These are phyloP conservation scores for Ginglymostoma cirratum DNA, from an alignment of 2,113 vertebrate genomes.

Conservation along the genomic window DNA sequence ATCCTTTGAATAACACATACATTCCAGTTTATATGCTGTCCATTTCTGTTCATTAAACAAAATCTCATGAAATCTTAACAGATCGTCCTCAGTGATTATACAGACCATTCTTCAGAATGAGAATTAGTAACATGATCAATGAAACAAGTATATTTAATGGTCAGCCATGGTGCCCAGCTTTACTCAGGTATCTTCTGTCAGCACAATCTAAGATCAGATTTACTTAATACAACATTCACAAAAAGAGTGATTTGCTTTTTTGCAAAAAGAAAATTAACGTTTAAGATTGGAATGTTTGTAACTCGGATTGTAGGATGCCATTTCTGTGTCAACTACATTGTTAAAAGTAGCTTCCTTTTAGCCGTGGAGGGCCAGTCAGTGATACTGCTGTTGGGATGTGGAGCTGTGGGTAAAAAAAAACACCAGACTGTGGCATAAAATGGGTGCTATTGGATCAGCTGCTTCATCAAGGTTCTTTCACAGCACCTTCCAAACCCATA, in stretches of 20 bases:
- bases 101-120: neutral
- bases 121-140: neutral
- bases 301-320: neutral
- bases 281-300: neutral
- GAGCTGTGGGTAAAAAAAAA: neutral
- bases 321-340: neutral
- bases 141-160: neutral
- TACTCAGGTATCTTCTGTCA: neutral
- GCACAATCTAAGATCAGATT: neutral
- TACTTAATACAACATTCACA: neutral
- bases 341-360: neutral
- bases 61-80: neutral
- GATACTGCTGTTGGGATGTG: neutral
- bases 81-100: neutral
- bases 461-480: too few relatives aligned
- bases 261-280: neutral
- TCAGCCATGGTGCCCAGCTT: neutral
- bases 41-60: neutral
- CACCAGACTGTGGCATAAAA: too few relatives aligned
- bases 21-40: neutral
- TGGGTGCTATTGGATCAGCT: too few relatives aligned
- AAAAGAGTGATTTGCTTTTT: neutral
- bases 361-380: neutral
- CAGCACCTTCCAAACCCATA: too few relatives aligned
- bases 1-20: neutral